These are phyloP conservation scores for Heliconius charithonia DNA, from an alignment of 2,888 invertebrate genomes.

Conservation along the genomic window DNA sequence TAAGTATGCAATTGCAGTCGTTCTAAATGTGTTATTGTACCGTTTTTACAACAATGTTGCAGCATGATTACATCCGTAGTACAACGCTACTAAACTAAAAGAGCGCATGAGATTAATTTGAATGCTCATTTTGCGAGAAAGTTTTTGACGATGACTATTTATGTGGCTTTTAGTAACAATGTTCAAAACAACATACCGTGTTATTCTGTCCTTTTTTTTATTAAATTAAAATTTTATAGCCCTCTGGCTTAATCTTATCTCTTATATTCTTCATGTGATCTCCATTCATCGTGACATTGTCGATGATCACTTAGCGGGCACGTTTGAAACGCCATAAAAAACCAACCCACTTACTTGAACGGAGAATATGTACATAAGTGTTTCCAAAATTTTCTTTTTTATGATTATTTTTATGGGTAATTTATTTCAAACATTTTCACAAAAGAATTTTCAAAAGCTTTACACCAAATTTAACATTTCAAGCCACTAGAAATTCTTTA, in stretches of 20 bases:
- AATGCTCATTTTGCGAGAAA: constrained; percentile 12
- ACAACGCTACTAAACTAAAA: constrained; percentile 8
- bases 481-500: neutral
- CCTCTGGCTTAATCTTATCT: no score
- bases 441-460: neutral
- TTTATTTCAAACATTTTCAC: neutral
- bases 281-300: neutral
- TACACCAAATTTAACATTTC: neutral
- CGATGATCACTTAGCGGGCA: neutral
- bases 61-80: constrained; percentile 12
- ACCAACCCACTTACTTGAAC: neutral
- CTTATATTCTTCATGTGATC: neutral
- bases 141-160: constrained; percentile 2
- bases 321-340: neutral
- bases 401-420: neutral
- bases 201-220: neutral
- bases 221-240: neutral
- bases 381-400: neutral
- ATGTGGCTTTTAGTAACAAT: constrained; percentile 1
- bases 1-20: constrained; percentile 10
- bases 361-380: neutral
- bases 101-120: constrained; percentile 18
- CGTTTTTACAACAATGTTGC: constrained; percentile 7
- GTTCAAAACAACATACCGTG: neutral
- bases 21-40: constrained; percentile 10